A percentile compares a stretch with the other conserved stretches of the same genome.
Conservation (phyloP, 2,888 invertebrate species). For the Augiades crinisus region DNA sequence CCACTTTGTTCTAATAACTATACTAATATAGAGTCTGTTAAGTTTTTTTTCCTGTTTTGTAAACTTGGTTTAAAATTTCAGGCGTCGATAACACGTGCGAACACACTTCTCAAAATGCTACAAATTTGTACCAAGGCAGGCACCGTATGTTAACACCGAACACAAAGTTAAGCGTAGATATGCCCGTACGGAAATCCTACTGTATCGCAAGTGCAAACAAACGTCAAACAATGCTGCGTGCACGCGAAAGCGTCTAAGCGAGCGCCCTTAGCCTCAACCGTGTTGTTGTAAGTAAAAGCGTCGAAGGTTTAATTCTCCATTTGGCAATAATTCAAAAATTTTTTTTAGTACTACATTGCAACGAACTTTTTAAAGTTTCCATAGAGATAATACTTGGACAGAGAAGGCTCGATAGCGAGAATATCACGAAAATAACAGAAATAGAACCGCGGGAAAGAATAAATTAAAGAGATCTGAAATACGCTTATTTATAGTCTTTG, state of each 20-base stretch:
- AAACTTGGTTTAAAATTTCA: too few relatives aligned
- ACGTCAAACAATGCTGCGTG: neutral
- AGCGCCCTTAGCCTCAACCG: constrained; percentile 55
- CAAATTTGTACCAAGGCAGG: too few relatives aligned
- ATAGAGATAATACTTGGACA: constrained; percentile 10
- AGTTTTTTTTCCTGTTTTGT: too few relatives aligned
- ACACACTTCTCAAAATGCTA: too few relatives aligned
- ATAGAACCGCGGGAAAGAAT: neutral
- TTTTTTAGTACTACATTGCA: too few relatives aligned
- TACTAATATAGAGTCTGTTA: too few relatives aligned
- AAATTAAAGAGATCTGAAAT: neutral
- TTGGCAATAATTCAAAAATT: neutral
- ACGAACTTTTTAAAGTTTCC: neutral
- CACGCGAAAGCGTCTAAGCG: constrained; percentile 35
- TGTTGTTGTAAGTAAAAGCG: constrained; percentile 49
- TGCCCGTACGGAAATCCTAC: constrained; percentile 26
- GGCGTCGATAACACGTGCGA: too few relatives aligned
- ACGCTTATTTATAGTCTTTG: too few relatives aligned
- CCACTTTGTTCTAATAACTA: too few relatives aligned
- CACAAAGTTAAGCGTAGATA: too few relatives aligned
- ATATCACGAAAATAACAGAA: neutral
- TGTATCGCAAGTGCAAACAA: constrained; percentile 33
- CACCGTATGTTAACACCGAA: too few relatives aligned
- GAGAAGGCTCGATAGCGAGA: constrained; percentile 10
- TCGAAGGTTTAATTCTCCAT: constrained; percentile 39